Evolutionary conservation across 2,113 vertebrate species (phyloP).

Genomic region (Erpornis zantholeuca): DNA sequence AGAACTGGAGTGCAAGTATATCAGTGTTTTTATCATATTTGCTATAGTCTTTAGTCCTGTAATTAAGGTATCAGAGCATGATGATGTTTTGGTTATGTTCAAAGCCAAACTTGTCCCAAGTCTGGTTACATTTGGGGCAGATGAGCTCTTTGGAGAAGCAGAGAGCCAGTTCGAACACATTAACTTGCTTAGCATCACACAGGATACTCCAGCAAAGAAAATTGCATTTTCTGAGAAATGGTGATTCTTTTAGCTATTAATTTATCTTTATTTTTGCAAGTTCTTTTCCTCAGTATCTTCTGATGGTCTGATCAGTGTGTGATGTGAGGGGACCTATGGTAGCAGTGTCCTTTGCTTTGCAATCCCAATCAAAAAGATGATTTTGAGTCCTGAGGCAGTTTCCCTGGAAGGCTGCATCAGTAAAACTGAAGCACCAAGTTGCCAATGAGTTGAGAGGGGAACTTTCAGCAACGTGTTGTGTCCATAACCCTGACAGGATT

Average conservation of each 20-base stretch:
- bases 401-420: neutral
- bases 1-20: neutral
- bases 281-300: neutral
- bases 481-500: neutral
- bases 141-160: neutral
- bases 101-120: neutral
- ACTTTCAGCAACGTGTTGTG: neutral
- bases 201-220: neutral
- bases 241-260: neutral
- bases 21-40: neutral
- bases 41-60: neutral
- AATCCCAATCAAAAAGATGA: neutral
- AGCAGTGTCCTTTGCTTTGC: neutral
- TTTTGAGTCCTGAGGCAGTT: neutral
- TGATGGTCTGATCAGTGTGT: neutral
- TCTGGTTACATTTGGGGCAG: neutral
- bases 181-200: neutral
- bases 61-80: neutral
- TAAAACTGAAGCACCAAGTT: neutral
- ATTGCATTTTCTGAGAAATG: neutral
- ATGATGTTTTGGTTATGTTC: neutral
- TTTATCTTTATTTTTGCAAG: neutral
- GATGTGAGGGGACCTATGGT: neutral
- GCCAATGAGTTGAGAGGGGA: neutral
- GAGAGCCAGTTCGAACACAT: neutral